A percentile compares a stretch with the other conserved stretches of the same genome.
These are phyloP conservation scores for Microchirus variegatus DNA, from an alignment of 2,797 vertebrate species.

Conservation along the genomic window DNA sequence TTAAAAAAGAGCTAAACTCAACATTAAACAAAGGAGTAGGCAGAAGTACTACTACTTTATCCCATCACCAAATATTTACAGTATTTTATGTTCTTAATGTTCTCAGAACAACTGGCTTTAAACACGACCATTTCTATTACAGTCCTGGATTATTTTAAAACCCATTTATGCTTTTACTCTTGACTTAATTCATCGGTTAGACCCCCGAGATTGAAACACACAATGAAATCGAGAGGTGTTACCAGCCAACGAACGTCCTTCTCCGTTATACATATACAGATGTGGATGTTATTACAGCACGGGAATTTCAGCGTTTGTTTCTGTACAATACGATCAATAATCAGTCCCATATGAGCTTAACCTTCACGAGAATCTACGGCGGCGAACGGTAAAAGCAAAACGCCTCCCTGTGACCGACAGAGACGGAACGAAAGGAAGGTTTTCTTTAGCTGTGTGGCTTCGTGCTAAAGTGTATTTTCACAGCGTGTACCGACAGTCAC, in stretches of 20 bases:
- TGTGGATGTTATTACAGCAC: background rate
- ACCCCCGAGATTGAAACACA: too few species aligned
- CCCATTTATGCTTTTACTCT: too few species aligned
- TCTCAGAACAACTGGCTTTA: too few species aligned
- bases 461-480: background rate
- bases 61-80: too few species aligned
- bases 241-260: background rate
- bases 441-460: background rate
- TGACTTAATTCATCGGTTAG: too few species aligned
- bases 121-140: too few species aligned
- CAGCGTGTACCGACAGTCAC: background rate
- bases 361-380: background rate
- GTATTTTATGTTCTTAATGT: too few species aligned
- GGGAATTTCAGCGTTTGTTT: background rate
- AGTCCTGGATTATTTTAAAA: too few species aligned
- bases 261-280: background rate
- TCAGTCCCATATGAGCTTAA: background rate
- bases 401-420: background rate
- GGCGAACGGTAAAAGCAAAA: background rate
- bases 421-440: background rate
- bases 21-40: too few species aligned
- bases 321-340: background rate
- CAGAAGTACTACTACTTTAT: too few species aligned
- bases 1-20: too few species aligned
- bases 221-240: too few species aligned